These are phyloP conservation scores for Vulpes vulpes DNA, from an alignment of 2,113 vertebrate genomes.

Conservation along the genomic window DNA sequence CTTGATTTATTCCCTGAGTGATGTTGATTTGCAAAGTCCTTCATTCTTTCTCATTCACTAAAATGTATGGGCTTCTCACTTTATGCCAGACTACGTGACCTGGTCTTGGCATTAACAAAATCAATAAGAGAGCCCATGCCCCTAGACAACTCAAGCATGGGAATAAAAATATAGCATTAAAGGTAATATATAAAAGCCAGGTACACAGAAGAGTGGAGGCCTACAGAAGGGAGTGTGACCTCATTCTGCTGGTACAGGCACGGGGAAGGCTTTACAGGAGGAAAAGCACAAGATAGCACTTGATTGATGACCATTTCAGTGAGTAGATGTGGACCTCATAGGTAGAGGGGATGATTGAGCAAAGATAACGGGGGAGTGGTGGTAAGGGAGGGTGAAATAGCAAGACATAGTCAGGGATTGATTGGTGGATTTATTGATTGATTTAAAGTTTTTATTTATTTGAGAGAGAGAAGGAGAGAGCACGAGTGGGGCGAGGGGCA, in stretches of 20 bases:
- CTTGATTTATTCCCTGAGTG: neutral
- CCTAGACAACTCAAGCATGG: neutral
- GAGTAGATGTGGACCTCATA: neutral
- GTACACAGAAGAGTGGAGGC: neutral
- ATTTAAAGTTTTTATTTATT: no score
- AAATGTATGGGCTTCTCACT: neutral
- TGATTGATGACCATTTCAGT: neutral
- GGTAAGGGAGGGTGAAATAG: neutral
- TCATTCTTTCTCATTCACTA: neutral
- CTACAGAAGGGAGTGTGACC: neutral
- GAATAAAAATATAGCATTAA: neutral
- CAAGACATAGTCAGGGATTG: neutral
- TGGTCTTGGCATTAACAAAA: neutral
- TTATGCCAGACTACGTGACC: neutral
- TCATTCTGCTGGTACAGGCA: neutral
- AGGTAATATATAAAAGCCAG: neutral
- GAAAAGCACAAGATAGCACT: neutral
- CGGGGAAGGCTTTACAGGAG: neutral
- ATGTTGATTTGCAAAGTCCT: neutral
- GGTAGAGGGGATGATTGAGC: neutral
- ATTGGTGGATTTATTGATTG: neutral
- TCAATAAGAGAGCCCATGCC: neutral
- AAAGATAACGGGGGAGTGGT: neutral
- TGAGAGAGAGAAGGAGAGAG: no score
- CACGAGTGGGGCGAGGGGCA: no score